phyloP scores from a whole-genome alignment of 2,797 vertebrate genomes.

The Bovichtus variegatus region DNA sequence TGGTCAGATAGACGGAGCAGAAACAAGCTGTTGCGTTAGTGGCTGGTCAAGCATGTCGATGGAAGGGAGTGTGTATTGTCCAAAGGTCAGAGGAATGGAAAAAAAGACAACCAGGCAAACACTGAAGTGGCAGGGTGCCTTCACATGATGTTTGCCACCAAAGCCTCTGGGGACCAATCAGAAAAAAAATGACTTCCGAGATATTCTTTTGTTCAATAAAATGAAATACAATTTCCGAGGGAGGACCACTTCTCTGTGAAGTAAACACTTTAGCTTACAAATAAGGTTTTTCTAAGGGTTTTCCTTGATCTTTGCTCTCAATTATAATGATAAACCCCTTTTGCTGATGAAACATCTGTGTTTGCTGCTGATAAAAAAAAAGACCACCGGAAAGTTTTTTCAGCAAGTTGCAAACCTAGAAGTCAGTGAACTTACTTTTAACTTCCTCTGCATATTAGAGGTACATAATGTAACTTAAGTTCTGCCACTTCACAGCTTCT shows the following conservation, averaged over 20 bases:
- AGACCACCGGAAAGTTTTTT: constrained; percentile 25
- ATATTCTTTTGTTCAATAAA: neutral
- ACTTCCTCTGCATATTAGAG: constrained; percentile 34
- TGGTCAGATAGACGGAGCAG: constrained; percentile 59
- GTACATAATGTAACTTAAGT: constrained; percentile 1
- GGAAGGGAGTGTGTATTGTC: neutral
- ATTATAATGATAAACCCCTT: constrained; percentile 42
- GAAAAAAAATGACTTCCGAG: neutral
- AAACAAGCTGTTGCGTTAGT: constrained; percentile 33
- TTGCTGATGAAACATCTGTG: constrained; percentile 39
- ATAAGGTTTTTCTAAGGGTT: neutral
- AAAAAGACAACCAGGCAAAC: neutral
- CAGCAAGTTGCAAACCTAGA: constrained; percentile 17
- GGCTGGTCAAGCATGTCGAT: constrained; percentile 13
- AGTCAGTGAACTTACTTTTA: constrained; percentile 30
- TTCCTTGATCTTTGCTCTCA: constrained; percentile 58
- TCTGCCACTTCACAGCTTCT: neutral
- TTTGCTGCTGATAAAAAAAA: constrained; percentile 52
- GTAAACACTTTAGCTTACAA: constrained; percentile 35
- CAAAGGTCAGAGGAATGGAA: constrained; percentile 14
- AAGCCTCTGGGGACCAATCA: neutral
- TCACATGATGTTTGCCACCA: neutral
- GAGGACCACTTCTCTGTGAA: constrained; percentile 7
- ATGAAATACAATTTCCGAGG: neutral
- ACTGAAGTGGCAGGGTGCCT: neutral